These are phyloP conservation scores for Caenorhabditis tropicalis DNA, from an alignment of 1,140 invertebrate species.

Conservation along the genomic window DNA sequence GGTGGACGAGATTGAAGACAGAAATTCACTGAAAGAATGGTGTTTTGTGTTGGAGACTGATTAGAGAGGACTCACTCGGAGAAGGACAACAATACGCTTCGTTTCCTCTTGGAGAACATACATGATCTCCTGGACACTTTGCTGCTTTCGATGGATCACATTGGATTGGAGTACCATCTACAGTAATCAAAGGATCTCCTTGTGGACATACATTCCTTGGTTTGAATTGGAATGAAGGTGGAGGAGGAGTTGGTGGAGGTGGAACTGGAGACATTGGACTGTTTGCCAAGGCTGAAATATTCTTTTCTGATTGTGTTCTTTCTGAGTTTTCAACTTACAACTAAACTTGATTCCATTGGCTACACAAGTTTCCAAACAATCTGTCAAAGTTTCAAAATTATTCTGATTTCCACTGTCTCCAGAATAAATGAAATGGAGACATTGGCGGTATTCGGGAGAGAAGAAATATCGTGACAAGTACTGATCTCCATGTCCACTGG, in stretches of 20 bases:
- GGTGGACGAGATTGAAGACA: conserved; percentile 47
- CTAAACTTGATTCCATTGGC: conserved; percentile 51
- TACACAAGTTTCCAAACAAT: conserved; percentile 47
- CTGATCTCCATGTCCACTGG: conserved; percentile 52
- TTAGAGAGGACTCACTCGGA: conserved; percentile 5
- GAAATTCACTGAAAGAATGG: conserved; percentile 35
- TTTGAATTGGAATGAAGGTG: conserved; percentile 9
- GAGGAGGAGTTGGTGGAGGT: neutral
- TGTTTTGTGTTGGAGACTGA: neutral
- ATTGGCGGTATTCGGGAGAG: conserved; percentile 49
- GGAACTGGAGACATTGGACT: conserved; percentile 10
- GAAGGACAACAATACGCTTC: conserved; percentile 44
- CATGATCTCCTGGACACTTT: conserved; percentile 32
- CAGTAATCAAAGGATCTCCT: conserved; percentile 34
- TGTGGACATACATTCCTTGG: conserved; percentile 42
- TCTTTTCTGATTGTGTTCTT: neutral
- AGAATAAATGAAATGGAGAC: conserved; percentile 57
- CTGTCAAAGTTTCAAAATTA: conserved; percentile 54
- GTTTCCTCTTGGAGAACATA: conserved; percentile 41
- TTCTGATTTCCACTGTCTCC: conserved; percentile 59
- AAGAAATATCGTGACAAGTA: conserved; percentile 56
- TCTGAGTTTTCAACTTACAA: conserved; percentile 2
- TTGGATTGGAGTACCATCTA: conserved; percentile 9
- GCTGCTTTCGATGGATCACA: conserved; percentile 30
- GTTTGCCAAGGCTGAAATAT: conserved; percentile 46